Percentiles rank a stretch among this genome's conserved stretches.
Evolutionary conservation across 1,140 invertebrate genomes (phyloP).

Genomic region (Papilio xuthus): DNA sequence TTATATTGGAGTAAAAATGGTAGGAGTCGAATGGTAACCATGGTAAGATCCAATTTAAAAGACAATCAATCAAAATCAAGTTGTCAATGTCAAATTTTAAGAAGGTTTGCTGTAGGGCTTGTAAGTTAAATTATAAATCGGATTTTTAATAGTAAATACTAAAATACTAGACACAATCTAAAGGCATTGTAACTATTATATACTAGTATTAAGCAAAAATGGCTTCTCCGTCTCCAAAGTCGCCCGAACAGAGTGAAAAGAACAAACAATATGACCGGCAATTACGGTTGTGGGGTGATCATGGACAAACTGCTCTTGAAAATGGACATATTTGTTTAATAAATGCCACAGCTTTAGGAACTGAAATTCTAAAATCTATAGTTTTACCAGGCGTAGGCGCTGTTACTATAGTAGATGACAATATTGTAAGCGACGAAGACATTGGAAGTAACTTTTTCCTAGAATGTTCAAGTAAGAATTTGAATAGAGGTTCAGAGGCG

Average conservation of each 20-base stretch:
- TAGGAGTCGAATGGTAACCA: no score
- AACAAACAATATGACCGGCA: constrained; percentile 94
- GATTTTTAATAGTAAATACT: neutral
- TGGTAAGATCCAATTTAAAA: neutral
- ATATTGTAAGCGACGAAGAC: constrained; percentile 93
- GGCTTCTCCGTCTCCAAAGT: constrained; percentile 90
- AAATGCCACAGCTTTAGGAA: constrained; percentile 96
- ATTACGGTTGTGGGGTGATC: constrained; percentile 97
- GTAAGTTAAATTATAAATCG: neutral
- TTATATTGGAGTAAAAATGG: neutral
- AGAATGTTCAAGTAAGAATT: constrained; percentile 89
- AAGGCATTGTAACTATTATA: neutral
- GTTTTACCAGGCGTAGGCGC: constrained; percentile 97
- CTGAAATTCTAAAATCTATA: constrained; percentile 97
- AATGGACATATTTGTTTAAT: constrained; percentile 95
- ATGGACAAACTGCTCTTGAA: constrained; percentile 95
- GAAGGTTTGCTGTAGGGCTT: neutral
- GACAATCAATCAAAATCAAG: neutral
- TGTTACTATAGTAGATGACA: constrained; percentile 97
- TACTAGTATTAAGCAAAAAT: constrained; percentile 63
- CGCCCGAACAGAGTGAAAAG: constrained; percentile 90
- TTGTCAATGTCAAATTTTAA: constrained; percentile 15
- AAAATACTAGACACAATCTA: neutral
- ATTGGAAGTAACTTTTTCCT: constrained; percentile 97
- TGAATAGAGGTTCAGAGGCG: constrained; percentile 91